A percentile compares a stretch with the other conserved stretches of the same genome.
These are phyloP conservation scores for Mythimna pallens DNA, from an alignment of 2,888 invertebrate species.

Conservation along the genomic window DNA sequence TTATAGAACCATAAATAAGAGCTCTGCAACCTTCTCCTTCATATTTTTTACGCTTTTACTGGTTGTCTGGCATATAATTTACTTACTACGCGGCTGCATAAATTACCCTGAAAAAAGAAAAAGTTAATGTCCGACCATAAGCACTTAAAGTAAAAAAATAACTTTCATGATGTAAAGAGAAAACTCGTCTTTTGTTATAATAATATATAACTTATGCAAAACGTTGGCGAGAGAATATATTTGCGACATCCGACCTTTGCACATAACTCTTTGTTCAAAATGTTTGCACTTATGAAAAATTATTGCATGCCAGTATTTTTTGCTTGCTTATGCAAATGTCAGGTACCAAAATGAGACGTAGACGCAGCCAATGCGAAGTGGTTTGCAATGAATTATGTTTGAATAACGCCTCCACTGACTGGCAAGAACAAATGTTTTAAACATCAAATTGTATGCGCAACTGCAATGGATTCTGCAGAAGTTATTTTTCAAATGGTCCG, in stretches of 20 bases:
- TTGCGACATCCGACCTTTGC: conserved; percentile 40
- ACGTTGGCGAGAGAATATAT: conserved; percentile 19
- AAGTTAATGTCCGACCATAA: conserved; percentile 27
- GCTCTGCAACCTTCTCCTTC: conserved; percentile 5
- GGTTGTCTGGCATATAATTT: conserved; percentile 34
- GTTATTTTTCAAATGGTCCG: conserved; percentile 18
- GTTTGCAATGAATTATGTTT: conserved; percentile 33
- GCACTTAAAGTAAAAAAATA: conserved; percentile 28
- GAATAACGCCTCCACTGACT: conserved; percentile 29
- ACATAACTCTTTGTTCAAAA: conserved; percentile 37
- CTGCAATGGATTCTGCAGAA: conserved; percentile 18
- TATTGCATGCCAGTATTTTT: conserved; percentile 43
- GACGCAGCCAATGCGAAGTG: conserved; percentile 30
- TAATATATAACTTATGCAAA: conserved; percentile 30
- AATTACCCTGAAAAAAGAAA: conserved; percentile 41
- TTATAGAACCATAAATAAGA: conserved; percentile 29
- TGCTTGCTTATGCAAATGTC: conserved; percentile 54
- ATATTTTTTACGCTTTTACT: conserved; percentile 27
- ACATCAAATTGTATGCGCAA: conserved; percentile 21
- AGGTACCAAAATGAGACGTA: conserved; percentile 38
- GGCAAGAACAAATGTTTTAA: conserved; percentile 29
- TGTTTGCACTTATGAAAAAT: conserved; percentile 41
- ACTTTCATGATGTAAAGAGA: conserved; percentile 56
- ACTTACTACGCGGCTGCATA: conserved; percentile 25
- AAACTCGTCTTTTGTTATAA: conserved; percentile 45